Conservation (phyloP, 2,113 vertebrate species). For the Cardinalis cardinalis region DNA sequence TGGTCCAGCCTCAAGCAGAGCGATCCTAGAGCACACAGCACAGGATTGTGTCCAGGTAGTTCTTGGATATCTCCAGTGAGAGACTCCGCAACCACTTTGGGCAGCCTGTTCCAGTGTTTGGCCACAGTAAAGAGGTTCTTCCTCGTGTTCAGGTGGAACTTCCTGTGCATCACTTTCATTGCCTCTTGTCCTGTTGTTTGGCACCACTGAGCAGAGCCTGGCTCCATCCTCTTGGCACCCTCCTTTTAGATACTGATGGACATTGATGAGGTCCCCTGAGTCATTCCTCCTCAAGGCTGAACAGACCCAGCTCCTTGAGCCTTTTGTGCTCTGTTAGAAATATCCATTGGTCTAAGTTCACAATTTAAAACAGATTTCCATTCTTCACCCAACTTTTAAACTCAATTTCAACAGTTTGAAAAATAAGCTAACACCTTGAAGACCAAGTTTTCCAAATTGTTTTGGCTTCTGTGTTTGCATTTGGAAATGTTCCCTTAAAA, state of each 20-base stretch:
- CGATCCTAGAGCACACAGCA: not conserved
- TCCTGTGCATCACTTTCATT: not conserved
- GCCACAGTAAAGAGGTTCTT: not conserved
- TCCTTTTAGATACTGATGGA: accelerated
- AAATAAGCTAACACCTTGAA: not conserved
- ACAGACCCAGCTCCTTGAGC: not conserved
- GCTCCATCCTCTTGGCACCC: not conserved
- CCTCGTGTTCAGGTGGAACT: not conserved
- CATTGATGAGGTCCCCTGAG: not conserved
- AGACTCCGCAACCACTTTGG: not conserved
- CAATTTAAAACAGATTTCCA: not conserved
- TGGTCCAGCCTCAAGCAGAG: not conserved
- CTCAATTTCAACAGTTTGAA: not conserved
- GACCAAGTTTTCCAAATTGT: not conserved
- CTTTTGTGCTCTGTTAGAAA: not conserved
- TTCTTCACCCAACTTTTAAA: not conserved
- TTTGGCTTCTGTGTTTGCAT: not conserved
- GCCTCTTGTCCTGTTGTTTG: not conserved
- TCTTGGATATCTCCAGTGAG: not conserved
- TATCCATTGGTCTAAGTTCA: not conserved
- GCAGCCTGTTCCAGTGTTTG: accelerated
- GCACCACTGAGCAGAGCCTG: accelerated
- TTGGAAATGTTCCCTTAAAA: conserved; percentile 3
- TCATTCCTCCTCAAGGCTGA: not conserved
- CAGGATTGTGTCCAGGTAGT: not conserved